Conservation (phyloP, 2,113 vertebrate species). For the Chitala chitala region DNA sequence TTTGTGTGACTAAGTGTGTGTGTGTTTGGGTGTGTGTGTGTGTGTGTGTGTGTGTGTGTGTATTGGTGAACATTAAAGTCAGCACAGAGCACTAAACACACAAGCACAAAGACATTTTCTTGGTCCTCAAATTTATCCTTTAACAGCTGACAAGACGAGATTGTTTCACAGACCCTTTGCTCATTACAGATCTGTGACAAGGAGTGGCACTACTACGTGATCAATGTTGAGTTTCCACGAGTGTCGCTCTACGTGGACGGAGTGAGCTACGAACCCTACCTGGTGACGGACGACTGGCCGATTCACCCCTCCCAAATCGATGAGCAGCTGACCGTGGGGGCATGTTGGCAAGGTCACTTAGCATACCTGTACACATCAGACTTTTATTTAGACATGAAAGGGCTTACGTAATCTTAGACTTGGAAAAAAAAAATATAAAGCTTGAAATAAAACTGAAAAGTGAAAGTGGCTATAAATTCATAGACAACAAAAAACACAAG, state of each 20-base stretch:
- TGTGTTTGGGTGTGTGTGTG: no score
- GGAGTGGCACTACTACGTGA: constrained; percentile 95
- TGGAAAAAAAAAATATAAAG: neutral
- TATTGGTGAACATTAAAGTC: no score
- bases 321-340: constrained; percentile 87
- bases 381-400: neutral
- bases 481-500: no score
- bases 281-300: constrained; percentile 90
- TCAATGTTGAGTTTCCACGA: constrained; percentile 79
- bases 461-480: no score
- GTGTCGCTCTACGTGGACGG: constrained; percentile 88
- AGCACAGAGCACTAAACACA: no score
- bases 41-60: no score
- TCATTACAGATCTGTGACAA: constrained; percentile 82
- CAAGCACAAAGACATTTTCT: no score
- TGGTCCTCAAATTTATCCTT: no score
- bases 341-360: constrained; percentile 90
- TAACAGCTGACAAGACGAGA: no score
- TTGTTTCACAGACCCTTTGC: neutral
- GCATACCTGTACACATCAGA: neutral
- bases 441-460: neutral
- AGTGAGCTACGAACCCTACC: constrained; percentile 80
- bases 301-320: constrained; percentile 82
- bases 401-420: neutral
- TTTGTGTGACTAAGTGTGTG: no score